A percentile compares a stretch with the other conserved stretches of the same genome.
Conservation (phyloP, 2,113 vertebrate genomes). For the Neodontobutis hainanensis region DNA sequence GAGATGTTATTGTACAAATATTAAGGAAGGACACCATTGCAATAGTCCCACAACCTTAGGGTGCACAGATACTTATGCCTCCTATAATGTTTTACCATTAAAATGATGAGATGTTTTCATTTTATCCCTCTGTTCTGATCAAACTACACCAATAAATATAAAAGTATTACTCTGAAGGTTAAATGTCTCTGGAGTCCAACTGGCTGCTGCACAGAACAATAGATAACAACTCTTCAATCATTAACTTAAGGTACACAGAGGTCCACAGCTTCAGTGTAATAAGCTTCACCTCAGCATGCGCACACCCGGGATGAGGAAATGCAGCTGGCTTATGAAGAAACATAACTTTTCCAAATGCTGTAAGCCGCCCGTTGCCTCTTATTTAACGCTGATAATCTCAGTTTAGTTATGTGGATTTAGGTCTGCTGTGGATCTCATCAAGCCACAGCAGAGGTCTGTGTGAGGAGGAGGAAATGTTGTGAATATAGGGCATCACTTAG, state of each 20-base stretch:
- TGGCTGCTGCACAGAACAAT: background rate
- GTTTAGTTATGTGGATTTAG: constrained; percentile 11
- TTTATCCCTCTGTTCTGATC: too few relatives aligned
- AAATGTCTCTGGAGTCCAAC: background rate
- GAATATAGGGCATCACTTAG: background rate
- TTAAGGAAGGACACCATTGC: too few relatives aligned
- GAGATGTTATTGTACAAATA: too few relatives aligned
- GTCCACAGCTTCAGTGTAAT: background rate
- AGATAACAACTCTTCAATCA: background rate
- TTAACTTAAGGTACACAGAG: background rate
- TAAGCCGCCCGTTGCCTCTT: background rate
- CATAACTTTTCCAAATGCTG: constrained; percentile 3
- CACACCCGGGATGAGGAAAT: constrained; percentile 1
- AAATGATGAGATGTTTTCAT: too few relatives aligned
- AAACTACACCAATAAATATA: too few relatives aligned
- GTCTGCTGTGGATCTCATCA: constrained; percentile 22
- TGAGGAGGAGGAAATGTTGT: background rate
- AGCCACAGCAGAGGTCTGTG: background rate
- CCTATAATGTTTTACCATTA: too few relatives aligned
- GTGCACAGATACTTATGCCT: too few relatives aligned
- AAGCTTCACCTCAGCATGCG: background rate
- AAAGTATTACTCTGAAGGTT: too few relatives aligned
- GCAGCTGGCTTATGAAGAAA: constrained; percentile 15
- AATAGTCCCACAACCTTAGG: too few relatives aligned
- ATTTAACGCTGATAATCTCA: constrained; percentile 25